Conservation (phyloP, 92 coral and sea anemone species). For the Porites cylindrica region DNA sequence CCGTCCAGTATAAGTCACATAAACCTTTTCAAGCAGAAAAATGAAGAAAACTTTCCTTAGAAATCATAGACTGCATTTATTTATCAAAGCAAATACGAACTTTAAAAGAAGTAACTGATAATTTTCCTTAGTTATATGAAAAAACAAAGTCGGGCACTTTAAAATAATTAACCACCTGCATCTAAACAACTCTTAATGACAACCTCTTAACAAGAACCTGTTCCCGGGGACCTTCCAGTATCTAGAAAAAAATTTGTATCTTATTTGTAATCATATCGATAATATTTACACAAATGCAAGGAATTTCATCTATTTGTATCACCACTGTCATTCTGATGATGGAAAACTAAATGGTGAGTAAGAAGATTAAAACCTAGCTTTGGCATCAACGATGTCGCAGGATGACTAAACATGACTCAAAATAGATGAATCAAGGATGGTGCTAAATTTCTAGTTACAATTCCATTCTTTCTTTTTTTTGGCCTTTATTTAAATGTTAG, state of each 20-base stretch:
- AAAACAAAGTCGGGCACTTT: neutral
- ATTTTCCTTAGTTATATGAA: conserved; percentile 8
- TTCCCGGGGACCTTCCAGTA: conserved; percentile 15
- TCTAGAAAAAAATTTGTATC: neutral
- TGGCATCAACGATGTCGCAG: conserved; percentile 19
- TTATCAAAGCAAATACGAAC: neutral
- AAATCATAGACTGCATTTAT: too few species aligned
- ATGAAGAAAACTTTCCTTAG: neutral
- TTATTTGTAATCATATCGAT: conserved; percentile 1
- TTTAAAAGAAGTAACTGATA: neutral
- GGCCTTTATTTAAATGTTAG: neutral
- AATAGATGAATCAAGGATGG: conserved; percentile 15
- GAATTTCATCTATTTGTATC: too few species aligned
- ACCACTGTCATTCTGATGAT: neutral
- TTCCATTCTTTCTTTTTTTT: neutral
- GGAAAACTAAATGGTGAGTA: neutral
- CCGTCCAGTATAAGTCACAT: neutral
- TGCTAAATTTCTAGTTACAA: neutral
- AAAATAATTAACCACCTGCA: conserved; percentile 43
- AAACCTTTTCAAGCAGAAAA: neutral
- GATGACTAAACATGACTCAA: conserved; percentile 31
- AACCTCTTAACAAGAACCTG: conserved; percentile 23
- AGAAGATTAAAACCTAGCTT: neutral
- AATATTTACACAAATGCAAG: too few species aligned
- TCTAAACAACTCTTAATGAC: conserved; percentile 32